Evolutionary conservation across 2,113 vertebrate genomes (phyloP).

Genomic region (Zapus hudsonius): DNA sequence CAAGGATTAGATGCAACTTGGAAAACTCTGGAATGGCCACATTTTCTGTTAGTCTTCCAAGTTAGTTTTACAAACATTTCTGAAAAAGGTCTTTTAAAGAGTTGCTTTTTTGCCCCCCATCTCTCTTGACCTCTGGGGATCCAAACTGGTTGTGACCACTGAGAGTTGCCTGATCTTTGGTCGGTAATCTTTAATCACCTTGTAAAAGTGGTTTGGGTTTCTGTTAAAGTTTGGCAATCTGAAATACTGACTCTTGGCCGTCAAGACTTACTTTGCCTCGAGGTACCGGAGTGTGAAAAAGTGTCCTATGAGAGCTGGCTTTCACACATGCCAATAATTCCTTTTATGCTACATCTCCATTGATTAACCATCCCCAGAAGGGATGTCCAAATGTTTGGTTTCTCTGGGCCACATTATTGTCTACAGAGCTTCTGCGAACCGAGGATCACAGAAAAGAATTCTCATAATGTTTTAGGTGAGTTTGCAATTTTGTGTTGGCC

Average conservation of each 20-base stretch:
- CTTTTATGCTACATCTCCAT: background rate
- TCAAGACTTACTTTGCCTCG: background rate
- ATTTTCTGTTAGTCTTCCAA: background rate
- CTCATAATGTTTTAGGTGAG: too few species aligned
- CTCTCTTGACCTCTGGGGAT: background rate
- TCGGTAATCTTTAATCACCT: background rate
- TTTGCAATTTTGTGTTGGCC: too few species aligned
- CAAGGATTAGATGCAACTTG: background rate
- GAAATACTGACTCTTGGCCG: background rate
- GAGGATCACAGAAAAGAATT: too few species aligned
- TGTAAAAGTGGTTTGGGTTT: background rate
- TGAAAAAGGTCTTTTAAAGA: background rate
- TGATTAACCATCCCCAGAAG: background rate
- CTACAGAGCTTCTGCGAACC: too few species aligned
- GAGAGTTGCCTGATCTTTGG: background rate
- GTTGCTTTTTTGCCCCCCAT: background rate
- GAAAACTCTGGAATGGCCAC: background rate
- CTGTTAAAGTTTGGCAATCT: background rate
- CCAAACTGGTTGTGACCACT: background rate
- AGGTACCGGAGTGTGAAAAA: background rate
- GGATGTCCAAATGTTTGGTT: too few species aligned
- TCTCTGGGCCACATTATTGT: too few species aligned
- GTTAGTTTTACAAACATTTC: background rate
- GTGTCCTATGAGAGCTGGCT: background rate
- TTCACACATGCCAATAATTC: rapidly evolving